These are phyloP conservation scores for Diorhabda carinulata DNA, from an alignment of 1,140 invertebrate species.

Conservation along the genomic window DNA sequence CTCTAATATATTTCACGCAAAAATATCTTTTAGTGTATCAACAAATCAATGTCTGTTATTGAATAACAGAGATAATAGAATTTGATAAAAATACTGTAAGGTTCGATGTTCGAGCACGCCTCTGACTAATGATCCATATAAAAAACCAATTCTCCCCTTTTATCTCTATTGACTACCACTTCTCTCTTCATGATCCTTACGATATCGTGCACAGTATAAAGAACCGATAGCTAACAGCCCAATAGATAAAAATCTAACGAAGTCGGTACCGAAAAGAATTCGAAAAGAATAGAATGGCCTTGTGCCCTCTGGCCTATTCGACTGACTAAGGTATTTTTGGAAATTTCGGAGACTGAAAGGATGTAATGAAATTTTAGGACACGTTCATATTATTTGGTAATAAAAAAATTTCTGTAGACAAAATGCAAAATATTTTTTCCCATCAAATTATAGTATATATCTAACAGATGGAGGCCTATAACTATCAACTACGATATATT, in stretches of 20 bases:
- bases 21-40: background rate
- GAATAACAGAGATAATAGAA: background rate
- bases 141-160: conserved; percentile 2
- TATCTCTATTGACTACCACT: conserved; percentile 2
- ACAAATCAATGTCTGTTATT: background rate
- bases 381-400: too few relatives aligned
- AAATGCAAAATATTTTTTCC: too few relatives aligned
- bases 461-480: too few relatives aligned
- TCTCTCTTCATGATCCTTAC: conserved; percentile 2
- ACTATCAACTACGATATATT: too few relatives aligned
- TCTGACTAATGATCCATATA: conserved; percentile 2
- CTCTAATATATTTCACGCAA: background rate
- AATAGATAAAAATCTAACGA: conserved; percentile 3
- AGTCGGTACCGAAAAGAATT: background rate
- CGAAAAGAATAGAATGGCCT: background rate
- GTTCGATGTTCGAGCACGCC: background rate
- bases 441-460: too few relatives aligned
- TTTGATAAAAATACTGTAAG: background rate
- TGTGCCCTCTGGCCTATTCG: background rate
- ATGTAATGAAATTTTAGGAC: too few relatives aligned
- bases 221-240: conserved; percentile 1
- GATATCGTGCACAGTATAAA: conserved; percentile 2
- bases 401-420: too few relatives aligned
- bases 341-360: background rate
- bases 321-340: background rate